Evolutionary conservation across 2,113 vertebrate species (phyloP), one percentile per base, ranked within the genome.

Genomic region (Istiophorus platypterus): DNA sequence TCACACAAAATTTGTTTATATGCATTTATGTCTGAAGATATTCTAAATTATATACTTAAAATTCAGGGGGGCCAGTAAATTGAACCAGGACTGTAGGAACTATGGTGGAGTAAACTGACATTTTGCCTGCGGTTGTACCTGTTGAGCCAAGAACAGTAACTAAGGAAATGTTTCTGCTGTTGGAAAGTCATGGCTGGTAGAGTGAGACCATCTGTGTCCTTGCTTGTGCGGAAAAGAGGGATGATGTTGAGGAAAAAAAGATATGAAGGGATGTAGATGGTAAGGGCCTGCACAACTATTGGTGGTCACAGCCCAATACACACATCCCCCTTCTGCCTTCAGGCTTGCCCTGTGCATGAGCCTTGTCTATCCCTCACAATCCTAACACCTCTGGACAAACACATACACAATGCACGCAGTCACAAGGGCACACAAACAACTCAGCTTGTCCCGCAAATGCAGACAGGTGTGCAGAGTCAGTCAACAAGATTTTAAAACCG

Each of bases 321-420:
- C 89, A 86, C 63, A 74, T 84, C 78, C 62, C 65, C 64, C 37
- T 59, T 76, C 76, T 81, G 75, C 67, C 73, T 85, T 82, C 64
- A 71, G 85, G 70, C 82, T 68, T 87, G 87, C 93, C 90, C 93
- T 84, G 75, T 79, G 87, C 67, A 20, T 84, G 85, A 89, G 87
- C 71, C 71, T 78, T 71, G 86, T 83, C 81, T 82, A 77, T 87
- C 45, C 67, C 70, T 82, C 82, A 79, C 78, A 72, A 69, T 74
- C 56, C 58, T 54, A 77, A 54, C 76, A 83, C 72, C 61, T 76
- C 85, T 79, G 68, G 51, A 80, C 78, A 78, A 76, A 81, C 76
- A 69, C 37, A 26, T 6, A 64, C 24, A 56, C 57, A 66, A 34
- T 5, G 15, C 49, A 37, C 12, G 13, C 64, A 63, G 34, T 39